Evolutionary conservation across 2,888 invertebrate genomes (phyloP).

Genomic region (Chromoteleia sp.): DNA sequence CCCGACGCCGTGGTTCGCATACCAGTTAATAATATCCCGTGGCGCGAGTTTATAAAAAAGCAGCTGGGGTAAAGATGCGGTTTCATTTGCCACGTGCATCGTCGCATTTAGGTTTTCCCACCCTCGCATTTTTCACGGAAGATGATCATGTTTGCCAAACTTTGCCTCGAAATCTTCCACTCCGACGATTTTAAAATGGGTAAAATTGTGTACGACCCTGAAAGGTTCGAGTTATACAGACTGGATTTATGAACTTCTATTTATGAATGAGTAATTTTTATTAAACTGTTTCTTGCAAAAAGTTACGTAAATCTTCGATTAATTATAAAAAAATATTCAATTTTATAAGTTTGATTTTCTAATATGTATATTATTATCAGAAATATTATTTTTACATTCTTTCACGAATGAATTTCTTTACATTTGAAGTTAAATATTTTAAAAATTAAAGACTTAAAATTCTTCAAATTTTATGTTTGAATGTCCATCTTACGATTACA

Average conservation of each 20-base stretch:
- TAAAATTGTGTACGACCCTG: constrained; percentile 47
- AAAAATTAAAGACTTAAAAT: too few species aligned
- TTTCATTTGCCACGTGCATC: constrained; percentile 57
- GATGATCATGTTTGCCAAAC: constrained; percentile 64
- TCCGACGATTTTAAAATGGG: constrained; percentile 42
- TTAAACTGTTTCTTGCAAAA: constrained; percentile 4
- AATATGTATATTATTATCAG: too few species aligned
- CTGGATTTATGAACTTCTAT: constrained; percentile 34
- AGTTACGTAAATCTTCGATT: too few species aligned
- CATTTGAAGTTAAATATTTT: too few species aligned
- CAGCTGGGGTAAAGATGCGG: constrained; percentile 45
- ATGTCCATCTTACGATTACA: too few species aligned
- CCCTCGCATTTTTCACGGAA: constrained; percentile 63
- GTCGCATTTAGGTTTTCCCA: constrained; percentile 36
- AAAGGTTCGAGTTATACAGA: constrained; percentile 41
- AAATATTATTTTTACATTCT: too few species aligned
- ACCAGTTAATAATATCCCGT: constrained; percentile 77
- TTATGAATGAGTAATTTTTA: constrained; percentile 7
- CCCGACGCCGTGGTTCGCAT: constrained; percentile 67
- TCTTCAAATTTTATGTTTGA: too few species aligned
- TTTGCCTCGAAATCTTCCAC: constrained; percentile 55
- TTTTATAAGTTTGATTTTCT: too few species aligned
- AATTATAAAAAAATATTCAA: too few species aligned
- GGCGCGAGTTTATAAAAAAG: constrained; percentile 64
- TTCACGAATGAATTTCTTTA: too few species aligned